Conservation (phyloP, 2,888 invertebrate genomes). For the Eugnorisma glareosa region DNA sequence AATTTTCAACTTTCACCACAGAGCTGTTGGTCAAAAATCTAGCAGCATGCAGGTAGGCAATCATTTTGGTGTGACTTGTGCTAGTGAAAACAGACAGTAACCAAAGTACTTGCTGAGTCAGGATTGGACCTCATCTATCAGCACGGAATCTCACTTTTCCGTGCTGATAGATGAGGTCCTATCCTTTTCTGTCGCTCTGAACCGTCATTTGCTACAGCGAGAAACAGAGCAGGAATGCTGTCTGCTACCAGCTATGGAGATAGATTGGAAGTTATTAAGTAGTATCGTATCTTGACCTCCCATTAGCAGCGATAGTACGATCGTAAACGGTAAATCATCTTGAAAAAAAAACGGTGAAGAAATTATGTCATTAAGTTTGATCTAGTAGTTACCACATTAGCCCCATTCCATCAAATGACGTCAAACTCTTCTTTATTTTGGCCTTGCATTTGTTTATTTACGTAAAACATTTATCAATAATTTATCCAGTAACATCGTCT, state of each 20-base stretch:
- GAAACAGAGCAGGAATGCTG: no score
- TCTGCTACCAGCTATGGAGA: neutral
- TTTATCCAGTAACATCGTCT: slow-evolving; percentile 15
- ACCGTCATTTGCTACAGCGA: no score
- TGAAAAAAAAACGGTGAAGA: neutral
- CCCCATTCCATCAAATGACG: neutral
- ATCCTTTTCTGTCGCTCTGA: no score
- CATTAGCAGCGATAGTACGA: neutral
- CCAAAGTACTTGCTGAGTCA: no score
- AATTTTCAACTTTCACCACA: neutral
- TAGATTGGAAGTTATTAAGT: neutral
- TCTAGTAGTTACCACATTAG: slow-evolving; percentile 8
- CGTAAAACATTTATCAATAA: slow-evolving; percentile 30
- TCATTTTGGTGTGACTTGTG: no score
- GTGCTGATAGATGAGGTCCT: no score
- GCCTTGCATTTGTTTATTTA: slow-evolving; percentile 37
- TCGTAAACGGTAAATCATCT: neutral
- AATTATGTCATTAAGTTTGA: neutral
- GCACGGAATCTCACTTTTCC: no score
- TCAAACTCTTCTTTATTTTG: slow-evolving; percentile 29
- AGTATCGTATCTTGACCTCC: neutral
- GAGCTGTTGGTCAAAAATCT: neutral
- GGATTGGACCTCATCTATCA: no score
- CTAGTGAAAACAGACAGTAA: no score
- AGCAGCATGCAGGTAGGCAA: neutral